phyloP scores from a whole-genome alignment of 2,797 vertebrate genomes.

The Coilia nasus region DNA sequence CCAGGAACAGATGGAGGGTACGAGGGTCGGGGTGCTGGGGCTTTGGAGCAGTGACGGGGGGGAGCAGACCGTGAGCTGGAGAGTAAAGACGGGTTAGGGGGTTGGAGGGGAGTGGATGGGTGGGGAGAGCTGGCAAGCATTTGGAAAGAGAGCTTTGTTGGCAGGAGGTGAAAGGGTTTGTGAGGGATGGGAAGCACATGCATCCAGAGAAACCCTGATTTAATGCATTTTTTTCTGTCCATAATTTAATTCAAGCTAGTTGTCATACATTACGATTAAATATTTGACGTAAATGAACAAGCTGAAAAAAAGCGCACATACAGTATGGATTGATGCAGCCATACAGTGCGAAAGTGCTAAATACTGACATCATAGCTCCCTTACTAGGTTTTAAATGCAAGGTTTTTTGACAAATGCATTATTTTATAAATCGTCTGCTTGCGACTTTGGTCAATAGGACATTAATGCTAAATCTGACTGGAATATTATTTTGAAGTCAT shows the following conservation, averaged over 20 bases:
- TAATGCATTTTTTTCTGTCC: not conserved
- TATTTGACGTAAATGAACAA: not conserved
- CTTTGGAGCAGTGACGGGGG: conserved; percentile 53
- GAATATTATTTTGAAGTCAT: not conserved
- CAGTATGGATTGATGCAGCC: not conserved
- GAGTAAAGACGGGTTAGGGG: not conserved
- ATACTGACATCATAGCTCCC: not conserved
- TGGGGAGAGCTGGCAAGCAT: not conserved
- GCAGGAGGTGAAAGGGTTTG: conserved; percentile 11
- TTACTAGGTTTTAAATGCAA: not conserved
- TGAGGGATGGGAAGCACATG: not conserved
- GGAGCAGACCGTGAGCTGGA: not conserved
- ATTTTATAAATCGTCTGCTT: not conserved
- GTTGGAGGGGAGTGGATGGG: not conserved
- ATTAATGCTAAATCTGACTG: not conserved
- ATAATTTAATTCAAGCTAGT: not conserved
- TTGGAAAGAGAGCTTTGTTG: conserved; percentile 17
- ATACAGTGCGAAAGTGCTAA: not conserved
- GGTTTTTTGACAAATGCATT: too few species aligned
- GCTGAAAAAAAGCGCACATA: not conserved
- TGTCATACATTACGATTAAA: not conserved
- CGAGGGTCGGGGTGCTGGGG: conserved; percentile 46
- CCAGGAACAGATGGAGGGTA: conserved; percentile 73
- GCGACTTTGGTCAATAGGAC: not conserved
- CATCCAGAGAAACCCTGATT: not conserved